Evolutionary conservation across 2,888 invertebrate species (phyloP), one percentile per base, ranked within the genome.

Genomic region (Prionchulus punctatus): DNA sequence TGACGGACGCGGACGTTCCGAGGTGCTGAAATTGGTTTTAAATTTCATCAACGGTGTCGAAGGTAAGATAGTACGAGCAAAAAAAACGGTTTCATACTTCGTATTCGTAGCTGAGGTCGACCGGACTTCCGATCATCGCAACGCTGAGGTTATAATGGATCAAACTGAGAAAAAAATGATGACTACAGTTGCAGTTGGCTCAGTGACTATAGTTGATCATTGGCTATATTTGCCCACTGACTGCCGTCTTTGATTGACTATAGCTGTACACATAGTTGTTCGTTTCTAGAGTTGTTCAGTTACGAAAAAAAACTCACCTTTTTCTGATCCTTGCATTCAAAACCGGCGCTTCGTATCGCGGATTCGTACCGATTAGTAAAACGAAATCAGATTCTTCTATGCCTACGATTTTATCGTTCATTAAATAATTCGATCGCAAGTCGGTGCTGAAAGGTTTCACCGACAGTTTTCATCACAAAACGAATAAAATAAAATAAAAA

Each of bases 311-410:
- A n/a, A n/a, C n/a, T 31, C 53, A 67, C 58, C 85, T 82, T 75
- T 98, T 99, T 58, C 98, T 82, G 61, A 99, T 81, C 65, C 98
- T 81, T 0, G 96, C 85, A 75, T 98, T 98, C 58, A 99, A 77
- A 30, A 98, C 76, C 1, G 98, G 94, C 43, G 98, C 96, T 76
- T 98, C 98, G 72, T 86, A 90, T 54, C 98, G 81, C 0, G 92
- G 88, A 78, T 99, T 99, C 1, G 92, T 91, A 56, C 98, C 98
- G 65, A 98, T 82, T 54, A 99, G 76, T 1, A 98, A 76, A 25
- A 98, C 80, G 57, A 86, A 80, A 74, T 98, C 98, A 0, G 94
- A 85, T 58, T 92, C 85, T 74, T 99, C 98, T 30, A 94, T 79
- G 49, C 83, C 83, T 21, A 83, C 81, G 65, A 98, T 92, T 66